phyloP scores from a whole-genome alignment of 2,113 vertebrate species.

The Capricornis sumatraensis region DNA sequence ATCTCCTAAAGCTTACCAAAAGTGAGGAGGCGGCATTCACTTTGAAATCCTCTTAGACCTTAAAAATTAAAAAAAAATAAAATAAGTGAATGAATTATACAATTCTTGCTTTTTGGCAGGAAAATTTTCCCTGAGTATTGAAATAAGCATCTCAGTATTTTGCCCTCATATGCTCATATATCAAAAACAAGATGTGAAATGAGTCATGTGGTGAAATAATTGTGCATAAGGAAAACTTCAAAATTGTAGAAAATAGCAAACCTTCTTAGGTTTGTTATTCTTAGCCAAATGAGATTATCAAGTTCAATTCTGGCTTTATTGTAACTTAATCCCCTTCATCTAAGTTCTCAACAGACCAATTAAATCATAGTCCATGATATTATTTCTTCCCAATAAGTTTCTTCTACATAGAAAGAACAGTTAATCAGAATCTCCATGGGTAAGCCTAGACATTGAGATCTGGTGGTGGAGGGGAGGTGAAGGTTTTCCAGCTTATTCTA shows the following conservation, averaged over 20 bases:
- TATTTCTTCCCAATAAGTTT: neutral
- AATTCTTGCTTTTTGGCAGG: neutral
- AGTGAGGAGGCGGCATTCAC: neutral
- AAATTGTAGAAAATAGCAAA: neutral
- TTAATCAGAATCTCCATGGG: neutral
- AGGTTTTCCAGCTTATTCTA: neutral
- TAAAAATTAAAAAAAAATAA: neutral
- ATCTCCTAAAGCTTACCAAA: constrained; percentile 52
- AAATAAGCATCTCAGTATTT: neutral
- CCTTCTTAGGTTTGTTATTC: neutral
- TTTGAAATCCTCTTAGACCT: constrained; percentile 60
- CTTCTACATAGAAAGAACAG: neutral
- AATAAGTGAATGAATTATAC: neutral
- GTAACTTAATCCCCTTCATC: neutral
- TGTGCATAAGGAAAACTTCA: neutral
- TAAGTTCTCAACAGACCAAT: neutral
- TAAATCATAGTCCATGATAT: neutral
- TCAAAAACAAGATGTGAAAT: neutral
- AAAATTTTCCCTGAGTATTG: neutral
- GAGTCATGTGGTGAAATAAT: neutral
- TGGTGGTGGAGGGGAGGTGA: rapidly evolving
- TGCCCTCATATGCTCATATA: neutral
- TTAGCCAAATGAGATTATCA: neutral
- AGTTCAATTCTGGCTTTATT: neutral
- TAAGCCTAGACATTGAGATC: neutral